A percentile compares a stretch with the other conserved stretches of the same genome.
Conservation (phyloP, 2,888 invertebrate genomes). For the Amitus sp. region DNA sequence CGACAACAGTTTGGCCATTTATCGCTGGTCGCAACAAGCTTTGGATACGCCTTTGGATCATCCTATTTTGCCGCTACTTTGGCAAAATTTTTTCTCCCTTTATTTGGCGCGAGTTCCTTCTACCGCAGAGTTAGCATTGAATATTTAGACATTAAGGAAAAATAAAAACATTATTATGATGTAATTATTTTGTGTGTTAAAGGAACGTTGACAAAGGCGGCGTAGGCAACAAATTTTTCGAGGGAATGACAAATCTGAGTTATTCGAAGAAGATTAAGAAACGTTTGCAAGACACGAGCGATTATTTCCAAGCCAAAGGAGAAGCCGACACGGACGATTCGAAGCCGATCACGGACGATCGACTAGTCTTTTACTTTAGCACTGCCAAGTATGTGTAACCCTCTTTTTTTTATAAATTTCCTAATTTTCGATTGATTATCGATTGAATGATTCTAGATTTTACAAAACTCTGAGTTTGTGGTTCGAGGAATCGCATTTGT, state of each 20-base stretch:
- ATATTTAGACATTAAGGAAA: too few species aligned
- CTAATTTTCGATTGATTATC: slow-evolving; percentile 7
- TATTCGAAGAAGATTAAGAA: slow-evolving; percentile 77
- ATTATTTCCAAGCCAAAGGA: slow-evolving; percentile 68
- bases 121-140: slow-evolving; percentile 52
- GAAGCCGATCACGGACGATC: slow-evolving; percentile 58
- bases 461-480: slow-evolving; percentile 76
- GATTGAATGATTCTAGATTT: slow-evolving; percentile 62
- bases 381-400: slow-evolving; percentile 53
- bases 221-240: slow-evolving; percentile 80
- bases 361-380: slow-evolving; percentile 59
- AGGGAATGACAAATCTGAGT: slow-evolving; percentile 74
- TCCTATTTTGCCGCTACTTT: slow-evolving; percentile 76
- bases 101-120: slow-evolving; percentile 73
- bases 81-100: slow-evolving; percentile 81
- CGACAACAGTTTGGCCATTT: slow-evolving; percentile 72
- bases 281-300: slow-evolving; percentile 73
- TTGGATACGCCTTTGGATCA: slow-evolving; percentile 75
- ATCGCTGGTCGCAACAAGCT: slow-evolving; percentile 81
- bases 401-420: slow-evolving; percentile 14
- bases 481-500: slow-evolving; percentile 82
- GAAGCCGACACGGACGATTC: slow-evolving; percentile 63
- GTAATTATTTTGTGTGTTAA: neutral
- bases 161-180: too few species aligned
- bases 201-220: slow-evolving; percentile 71